A percentile compares a stretch with the other conserved stretches of the same genome.
Evolutionary conservation across 1,140 invertebrate species (phyloP).

Genomic region (Lasaia peninsularis): DNA sequence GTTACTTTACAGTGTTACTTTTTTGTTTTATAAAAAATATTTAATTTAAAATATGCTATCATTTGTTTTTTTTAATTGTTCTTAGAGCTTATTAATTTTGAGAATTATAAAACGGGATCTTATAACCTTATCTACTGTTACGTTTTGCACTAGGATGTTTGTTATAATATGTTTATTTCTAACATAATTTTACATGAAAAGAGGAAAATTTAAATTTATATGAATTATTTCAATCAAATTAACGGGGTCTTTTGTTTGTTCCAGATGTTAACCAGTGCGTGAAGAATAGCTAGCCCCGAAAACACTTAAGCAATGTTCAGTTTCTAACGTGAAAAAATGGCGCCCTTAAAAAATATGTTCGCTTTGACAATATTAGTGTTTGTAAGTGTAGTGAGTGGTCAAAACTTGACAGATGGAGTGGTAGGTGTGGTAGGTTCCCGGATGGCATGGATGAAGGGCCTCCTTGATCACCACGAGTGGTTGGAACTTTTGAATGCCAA

Average conservation of each 20-base stretch:
- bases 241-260: neutral
- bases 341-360: conserved; percentile 35
- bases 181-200: too few species aligned
- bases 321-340: conserved; percentile 5
- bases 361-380: conserved; percentile 50
- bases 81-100: too few species aligned
- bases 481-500: conserved; percentile 53
- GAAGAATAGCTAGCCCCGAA: neutral
- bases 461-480: conserved; percentile 84
- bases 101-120: too few species aligned
- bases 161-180: too few species aligned
- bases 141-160: too few species aligned
- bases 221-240: neutral
- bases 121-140: too few species aligned
- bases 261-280: conserved; percentile 3
- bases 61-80: too few species aligned
- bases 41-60: too few species aligned
- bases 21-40: too few species aligned
- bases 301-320: conserved; percentile 1
- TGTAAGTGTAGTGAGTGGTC: conserved; percentile 60
- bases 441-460: conserved; percentile 80
- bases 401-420: conserved; percentile 41
- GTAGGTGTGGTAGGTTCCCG: conserved; percentile 39
- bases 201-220: too few species aligned
- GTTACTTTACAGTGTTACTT: too few species aligned